Evolutionary conservation across 2,113 vertebrate species (phyloP).

Genomic region (Sylvicapra grimmia): DNA sequence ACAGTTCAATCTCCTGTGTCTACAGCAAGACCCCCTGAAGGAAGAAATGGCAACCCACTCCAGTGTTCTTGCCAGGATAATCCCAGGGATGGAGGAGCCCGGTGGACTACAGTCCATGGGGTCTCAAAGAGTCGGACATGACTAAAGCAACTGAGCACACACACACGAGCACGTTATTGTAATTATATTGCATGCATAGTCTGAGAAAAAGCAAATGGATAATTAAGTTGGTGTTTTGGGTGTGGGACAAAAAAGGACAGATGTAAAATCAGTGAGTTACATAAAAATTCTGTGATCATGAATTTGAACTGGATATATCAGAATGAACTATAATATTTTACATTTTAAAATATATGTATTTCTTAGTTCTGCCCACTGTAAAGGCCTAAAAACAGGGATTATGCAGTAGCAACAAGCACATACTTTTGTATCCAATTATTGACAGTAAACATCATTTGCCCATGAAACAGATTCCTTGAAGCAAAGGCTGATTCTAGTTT

Average conservation of each 20-base stretch:
- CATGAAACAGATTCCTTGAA: not conserved
- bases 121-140: not conserved
- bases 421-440: not conserved
- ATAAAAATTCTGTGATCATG: not conserved
- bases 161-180: not conserved
- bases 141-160: not conserved
- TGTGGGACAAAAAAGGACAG: not conserved
- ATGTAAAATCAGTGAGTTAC: slow-evolving; percentile 13
- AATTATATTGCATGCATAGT: not conserved
- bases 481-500: not conserved
- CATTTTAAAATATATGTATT: not conserved
- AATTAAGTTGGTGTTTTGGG: not conserved
- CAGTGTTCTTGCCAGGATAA: not conserved
- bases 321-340: slow-evolving; percentile 19
- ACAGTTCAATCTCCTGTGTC: not conserved
- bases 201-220: slow-evolving; percentile 21
- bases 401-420: not conserved
- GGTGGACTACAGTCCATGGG: not conserved
- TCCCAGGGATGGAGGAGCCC: not conserved
- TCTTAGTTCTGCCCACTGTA: not conserved
- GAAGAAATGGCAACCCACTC: not conserved
- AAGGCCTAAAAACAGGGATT: not conserved
- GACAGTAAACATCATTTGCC: not conserved
- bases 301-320: not conserved
- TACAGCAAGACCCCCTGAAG: not conserved